These are phyloP conservation scores for Platycheirus rosarum DNA, from an alignment of 2,888 invertebrate genomes.

Conservation along the genomic window DNA sequence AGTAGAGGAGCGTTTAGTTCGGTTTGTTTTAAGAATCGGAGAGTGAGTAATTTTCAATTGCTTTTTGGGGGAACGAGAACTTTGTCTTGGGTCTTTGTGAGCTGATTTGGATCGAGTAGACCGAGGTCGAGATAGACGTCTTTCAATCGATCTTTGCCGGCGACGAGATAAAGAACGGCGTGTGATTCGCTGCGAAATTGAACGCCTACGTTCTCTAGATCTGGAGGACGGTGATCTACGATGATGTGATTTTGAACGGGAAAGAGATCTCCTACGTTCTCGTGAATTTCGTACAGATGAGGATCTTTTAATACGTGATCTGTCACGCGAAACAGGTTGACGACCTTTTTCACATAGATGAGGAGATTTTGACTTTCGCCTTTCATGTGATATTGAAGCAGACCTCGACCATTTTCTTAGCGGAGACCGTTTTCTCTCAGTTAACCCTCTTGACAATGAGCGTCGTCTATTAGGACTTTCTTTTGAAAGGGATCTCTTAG, in stretches of 20 bases:
- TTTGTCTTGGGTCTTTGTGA: conserved; percentile 39
- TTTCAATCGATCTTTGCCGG: conserved; percentile 71
- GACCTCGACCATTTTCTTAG: conserved; percentile 39
- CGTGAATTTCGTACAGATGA: conserved; percentile 46
- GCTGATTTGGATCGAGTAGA: conserved; percentile 61
- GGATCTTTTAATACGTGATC: conserved; percentile 41
- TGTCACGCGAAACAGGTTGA: conserved; percentile 24
- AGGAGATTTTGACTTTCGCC: conserved; percentile 47
- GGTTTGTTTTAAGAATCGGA: conserved; percentile 44
- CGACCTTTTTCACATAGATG: conserved; percentile 30
- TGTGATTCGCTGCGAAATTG: conserved; percentile 39
- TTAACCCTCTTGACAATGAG: conserved; percentile 27
- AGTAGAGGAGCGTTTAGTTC: conserved; percentile 41
- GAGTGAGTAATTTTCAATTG: conserved; percentile 59
- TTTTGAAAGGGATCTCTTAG: conserved; percentile 23
- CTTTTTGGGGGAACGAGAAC: conserved; percentile 60
- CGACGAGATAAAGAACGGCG: conserved; percentile 43
- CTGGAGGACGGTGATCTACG: conserved; percentile 55
- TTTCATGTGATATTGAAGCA: conserved; percentile 35
- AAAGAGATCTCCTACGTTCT: conserved; percentile 52
- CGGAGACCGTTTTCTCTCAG: neutral
- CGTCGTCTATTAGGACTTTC: neutral
- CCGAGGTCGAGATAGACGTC: conserved; percentile 76
- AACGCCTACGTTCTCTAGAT: conserved; percentile 55
- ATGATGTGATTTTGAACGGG: conserved; percentile 58